phyloP scores from a whole-genome alignment of 2,888 invertebrate species.

The Halictus quadricinctus region DNA sequence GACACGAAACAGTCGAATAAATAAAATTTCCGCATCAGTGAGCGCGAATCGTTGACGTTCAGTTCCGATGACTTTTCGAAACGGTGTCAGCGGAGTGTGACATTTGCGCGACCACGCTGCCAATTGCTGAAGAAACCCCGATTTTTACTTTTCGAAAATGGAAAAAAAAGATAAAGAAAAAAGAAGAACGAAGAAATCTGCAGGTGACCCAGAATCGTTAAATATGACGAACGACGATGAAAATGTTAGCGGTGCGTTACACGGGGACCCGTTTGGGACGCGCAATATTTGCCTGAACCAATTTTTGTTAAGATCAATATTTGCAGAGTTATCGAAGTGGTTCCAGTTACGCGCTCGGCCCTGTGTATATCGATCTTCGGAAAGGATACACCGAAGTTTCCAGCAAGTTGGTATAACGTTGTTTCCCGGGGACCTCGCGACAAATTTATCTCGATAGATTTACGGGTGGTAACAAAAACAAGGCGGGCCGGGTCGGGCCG shows the following conservation, averaged over 20 bases:
- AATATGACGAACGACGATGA: constrained; percentile 8
- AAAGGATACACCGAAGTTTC: constrained; percentile 27
- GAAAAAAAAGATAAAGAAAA: no score
- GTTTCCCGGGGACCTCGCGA: neutral
- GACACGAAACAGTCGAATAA: no score
- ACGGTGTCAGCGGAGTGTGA: neutral
- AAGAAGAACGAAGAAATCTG: neutral
- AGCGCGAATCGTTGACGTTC: neutral
- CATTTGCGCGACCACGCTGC: neutral
- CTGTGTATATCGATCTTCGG: constrained; percentile 13
- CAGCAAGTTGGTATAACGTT: constrained; percentile 23
- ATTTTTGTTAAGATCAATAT: constrained; percentile 29
- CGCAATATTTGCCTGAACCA: constrained; percentile 21
- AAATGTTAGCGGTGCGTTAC: neutral
- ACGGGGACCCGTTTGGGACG: neutral
- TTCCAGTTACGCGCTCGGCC: constrained; percentile 14
- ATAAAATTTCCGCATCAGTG: neutral
- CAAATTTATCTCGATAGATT: constrained; percentile 50
- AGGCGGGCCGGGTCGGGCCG: neutral
- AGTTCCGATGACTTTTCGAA: neutral
- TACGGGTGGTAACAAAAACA: constrained; percentile 44
- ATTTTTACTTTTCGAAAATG: neutral
- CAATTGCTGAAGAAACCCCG: neutral
- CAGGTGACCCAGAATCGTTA: constrained; percentile 5
- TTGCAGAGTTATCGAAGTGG: constrained; percentile 14